Base-by-base conservation (phyloP, 2,797 vertebrate genomes). In the Nyctibius grandis region DNA sequence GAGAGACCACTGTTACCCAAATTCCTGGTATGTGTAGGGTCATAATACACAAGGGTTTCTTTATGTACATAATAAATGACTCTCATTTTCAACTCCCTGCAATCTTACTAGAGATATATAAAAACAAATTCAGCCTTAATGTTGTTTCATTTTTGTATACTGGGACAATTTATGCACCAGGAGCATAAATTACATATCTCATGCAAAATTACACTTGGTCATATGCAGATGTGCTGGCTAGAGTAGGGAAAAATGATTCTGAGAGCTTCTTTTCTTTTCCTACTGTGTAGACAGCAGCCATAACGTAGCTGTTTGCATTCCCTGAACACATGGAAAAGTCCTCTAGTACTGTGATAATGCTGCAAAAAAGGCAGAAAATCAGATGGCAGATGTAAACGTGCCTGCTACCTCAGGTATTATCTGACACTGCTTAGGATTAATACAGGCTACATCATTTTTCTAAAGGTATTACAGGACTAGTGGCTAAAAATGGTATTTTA, bases 101-200 rank as follows among this genome's bases (percentile, higher is more conserved):
- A 77, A 75, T 88, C 22, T 29, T 88, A 53, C 38, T 70, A 82
- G 34, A 91, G 40, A 78, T 50, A 65, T 3, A 64, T 48, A 60
- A 61, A 88, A 85, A 4, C 56, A 90, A 70, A 76, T 12, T 34
- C 44, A 83, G 34, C 23, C 5, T 9, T 70, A 77, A 85, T n/a
- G 29, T 15, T 83, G 69, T 88, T 96, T 90, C 44, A 75, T 73
- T 94, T 93, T 79, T 69, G 83, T 89, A 74, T 64, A 80, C 45
- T 34, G 78, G 77, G 80, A 92, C 56, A 91, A 95, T 94, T 97
- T 96, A 96, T 93, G 84, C 84, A 95, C 67, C 81, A 94, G 86
- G 56, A 92, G 53, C 86, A 72, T 90, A 97, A 95, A 95, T 80
- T 93, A 96, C 86, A 85, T 38, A 54, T 79, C 48, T 93, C 83